A percentile compares a stretch with the other conserved stretches of the same genome.
Conservation (phyloP, 2,888 invertebrate species). For the Volucella inanis region DNA sequence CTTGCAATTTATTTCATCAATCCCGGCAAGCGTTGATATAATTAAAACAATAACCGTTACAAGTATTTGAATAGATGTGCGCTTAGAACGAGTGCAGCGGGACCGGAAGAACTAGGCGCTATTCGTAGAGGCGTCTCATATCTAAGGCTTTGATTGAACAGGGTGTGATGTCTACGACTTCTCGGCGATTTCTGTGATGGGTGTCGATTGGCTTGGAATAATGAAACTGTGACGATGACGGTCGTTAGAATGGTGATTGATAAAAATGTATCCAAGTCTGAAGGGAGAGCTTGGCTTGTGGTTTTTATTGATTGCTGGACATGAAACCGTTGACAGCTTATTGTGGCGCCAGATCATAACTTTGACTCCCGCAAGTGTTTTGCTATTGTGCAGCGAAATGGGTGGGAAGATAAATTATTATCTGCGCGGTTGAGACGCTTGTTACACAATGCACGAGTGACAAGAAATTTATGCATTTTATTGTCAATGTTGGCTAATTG, state of each 20-base stretch:
- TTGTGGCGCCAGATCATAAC: constrained; percentile 22
- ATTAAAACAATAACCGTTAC: constrained; percentile 35
- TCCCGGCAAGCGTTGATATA: constrained; percentile 32
- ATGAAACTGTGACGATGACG: constrained; percentile 3
- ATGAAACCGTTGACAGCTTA: neutral
- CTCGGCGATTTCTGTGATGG: constrained; percentile 23
- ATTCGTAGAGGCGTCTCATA: constrained; percentile 15
- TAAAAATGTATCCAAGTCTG: neutral
- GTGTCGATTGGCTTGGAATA: constrained; percentile 43
- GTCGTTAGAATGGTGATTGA: constrained; percentile 3
- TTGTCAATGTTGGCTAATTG: constrained; percentile 2
- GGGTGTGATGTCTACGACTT: neutral
- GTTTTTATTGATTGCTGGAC: constrained; percentile 16
- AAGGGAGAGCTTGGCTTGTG: neutral
- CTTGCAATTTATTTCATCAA: constrained; percentile 53
- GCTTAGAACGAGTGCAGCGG: neutral
- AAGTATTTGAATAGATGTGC: constrained; percentile 11
- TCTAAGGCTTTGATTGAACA: constrained; percentile 47
- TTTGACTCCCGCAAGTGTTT: constrained; percentile 40
- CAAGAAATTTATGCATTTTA: neutral
- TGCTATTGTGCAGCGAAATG: neutral
- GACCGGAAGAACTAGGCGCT: constrained; percentile 56
- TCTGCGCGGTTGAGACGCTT: neutral
- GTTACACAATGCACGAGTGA: neutral
- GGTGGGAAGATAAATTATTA: constrained; percentile 11